Conservation (phyloP, 2,113 vertebrate species). For the Balaeniceps rex region DNA sequence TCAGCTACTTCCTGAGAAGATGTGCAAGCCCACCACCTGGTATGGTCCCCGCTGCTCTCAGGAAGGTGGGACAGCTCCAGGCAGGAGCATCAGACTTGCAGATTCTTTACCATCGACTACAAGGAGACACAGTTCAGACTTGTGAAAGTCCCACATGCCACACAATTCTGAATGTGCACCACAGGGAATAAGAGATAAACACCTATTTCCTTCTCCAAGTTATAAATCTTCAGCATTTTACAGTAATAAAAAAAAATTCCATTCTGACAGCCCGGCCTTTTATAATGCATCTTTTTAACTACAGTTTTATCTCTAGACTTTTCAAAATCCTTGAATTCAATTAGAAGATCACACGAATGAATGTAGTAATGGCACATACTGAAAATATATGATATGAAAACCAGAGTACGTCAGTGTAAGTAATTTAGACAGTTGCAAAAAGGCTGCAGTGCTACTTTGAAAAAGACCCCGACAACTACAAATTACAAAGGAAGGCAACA, state of each 20-base stretch:
- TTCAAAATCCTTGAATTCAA: not conserved
- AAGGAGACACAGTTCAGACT: not conserved
- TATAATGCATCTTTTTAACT: not conserved
- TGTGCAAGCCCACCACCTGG: accelerated
- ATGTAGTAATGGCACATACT: not conserved
- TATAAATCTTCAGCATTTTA: not conserved
- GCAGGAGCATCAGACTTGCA: not conserved
- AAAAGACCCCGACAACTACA: slow-evolving; percentile 39
- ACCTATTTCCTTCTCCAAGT: not conserved
- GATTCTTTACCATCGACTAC: not conserved
- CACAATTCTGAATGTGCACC: not conserved
- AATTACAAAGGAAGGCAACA: slow-evolving; percentile 29
- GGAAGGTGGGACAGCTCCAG: not conserved
- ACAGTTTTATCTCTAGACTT: not conserved
- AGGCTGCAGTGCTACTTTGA: not conserved
- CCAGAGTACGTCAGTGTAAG: not conserved
- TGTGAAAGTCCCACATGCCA: not conserved
- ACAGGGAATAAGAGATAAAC: not conserved
- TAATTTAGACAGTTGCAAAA: slow-evolving; percentile 26
- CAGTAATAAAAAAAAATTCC: not conserved
- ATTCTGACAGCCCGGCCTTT: not conserved
- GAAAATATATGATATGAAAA: not conserved
- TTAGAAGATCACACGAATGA: slow-evolving; percentile 6
- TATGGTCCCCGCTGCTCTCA: accelerated
- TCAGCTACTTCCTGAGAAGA: not conserved